Conservation (phyloP, 2,797 vertebrate genomes). For the Potorous gilbertii region DNA sequence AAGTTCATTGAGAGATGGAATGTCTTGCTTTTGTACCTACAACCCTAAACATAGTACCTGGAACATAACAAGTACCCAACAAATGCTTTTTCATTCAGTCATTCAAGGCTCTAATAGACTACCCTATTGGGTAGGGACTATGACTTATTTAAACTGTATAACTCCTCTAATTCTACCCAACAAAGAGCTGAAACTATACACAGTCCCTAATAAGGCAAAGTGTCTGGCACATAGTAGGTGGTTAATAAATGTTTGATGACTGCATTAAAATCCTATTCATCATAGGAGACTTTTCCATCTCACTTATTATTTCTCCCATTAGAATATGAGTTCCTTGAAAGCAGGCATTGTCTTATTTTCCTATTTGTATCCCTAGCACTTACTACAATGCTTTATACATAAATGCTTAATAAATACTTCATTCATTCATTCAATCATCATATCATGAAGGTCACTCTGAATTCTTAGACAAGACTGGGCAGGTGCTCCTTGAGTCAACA, state of each 20-base stretch:
- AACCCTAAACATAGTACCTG: neutral
- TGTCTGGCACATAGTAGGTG: neutral
- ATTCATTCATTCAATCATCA: neutral
- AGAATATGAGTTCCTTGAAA: neutral
- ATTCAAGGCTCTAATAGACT: neutral
- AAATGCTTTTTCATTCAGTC: neutral
- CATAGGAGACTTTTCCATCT: neutral
- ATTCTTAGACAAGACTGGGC: neutral
- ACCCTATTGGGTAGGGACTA: no score
- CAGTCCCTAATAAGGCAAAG: neutral
- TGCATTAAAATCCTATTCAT: neutral
- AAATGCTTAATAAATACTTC: neutral
- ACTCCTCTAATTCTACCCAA: neutral
- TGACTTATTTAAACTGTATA: neutral
- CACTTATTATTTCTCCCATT: neutral
- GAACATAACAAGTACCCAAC: neutral
- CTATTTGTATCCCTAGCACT: neutral
- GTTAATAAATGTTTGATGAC: neutral
- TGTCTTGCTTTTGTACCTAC: neutral
- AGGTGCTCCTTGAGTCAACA: neutral
- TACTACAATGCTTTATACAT: neutral
- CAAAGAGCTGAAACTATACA: neutral
- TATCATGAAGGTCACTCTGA: neutral
- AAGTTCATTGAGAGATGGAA: neutral
- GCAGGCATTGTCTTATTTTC: neutral